Evolutionary conservation across 1,140 invertebrate genomes (phyloP).

Genomic region (Anoplophora glabripennis): DNA sequence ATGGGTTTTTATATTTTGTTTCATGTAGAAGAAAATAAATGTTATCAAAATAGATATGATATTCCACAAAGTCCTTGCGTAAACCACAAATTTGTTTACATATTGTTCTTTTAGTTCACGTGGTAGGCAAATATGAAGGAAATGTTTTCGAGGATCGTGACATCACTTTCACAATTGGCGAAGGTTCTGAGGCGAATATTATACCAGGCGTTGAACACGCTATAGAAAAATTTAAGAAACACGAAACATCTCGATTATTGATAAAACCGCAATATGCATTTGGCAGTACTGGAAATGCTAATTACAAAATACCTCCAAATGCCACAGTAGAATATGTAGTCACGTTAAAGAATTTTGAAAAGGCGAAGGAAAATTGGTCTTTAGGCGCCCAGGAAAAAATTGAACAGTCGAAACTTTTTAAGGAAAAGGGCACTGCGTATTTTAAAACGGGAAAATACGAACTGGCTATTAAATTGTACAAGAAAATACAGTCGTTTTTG

Average conservation of each 20-base stretch:
- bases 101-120: slow-evolving; percentile 62
- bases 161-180: slow-evolving; percentile 81
- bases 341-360: slow-evolving; percentile 80
- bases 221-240: slow-evolving; percentile 76
- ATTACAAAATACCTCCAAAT: slow-evolving; percentile 70
- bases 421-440: slow-evolving; percentile 89
- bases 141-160: slow-evolving; percentile 74
- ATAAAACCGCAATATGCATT: slow-evolving; percentile 82
- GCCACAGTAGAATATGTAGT: slow-evolving; percentile 79
- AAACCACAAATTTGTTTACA: background rate
- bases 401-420: slow-evolving; percentile 76
- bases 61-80: too few relatives aligned
- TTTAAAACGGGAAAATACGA: slow-evolving; percentile 78
- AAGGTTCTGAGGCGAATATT: slow-evolving; percentile 73
- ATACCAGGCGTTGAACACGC: slow-evolving; percentile 83
- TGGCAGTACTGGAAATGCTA: slow-evolving; percentile 64
- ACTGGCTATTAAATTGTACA: slow-evolving; percentile 87
- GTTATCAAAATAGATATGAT: too few relatives aligned
- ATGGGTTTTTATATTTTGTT: too few relatives aligned
- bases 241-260: slow-evolving; percentile 74
- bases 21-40: too few relatives aligned
- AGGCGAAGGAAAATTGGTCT: slow-evolving; percentile 76
- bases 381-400: slow-evolving; percentile 77
- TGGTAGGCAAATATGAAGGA: slow-evolving; percentile 69
- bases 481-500: slow-evolving; percentile 59